Evolutionary conservation across 23 tunicate species (phyloP), one percentile per base, ranked within the genome.

Genomic region (Trididemnum nubilum): DNA sequence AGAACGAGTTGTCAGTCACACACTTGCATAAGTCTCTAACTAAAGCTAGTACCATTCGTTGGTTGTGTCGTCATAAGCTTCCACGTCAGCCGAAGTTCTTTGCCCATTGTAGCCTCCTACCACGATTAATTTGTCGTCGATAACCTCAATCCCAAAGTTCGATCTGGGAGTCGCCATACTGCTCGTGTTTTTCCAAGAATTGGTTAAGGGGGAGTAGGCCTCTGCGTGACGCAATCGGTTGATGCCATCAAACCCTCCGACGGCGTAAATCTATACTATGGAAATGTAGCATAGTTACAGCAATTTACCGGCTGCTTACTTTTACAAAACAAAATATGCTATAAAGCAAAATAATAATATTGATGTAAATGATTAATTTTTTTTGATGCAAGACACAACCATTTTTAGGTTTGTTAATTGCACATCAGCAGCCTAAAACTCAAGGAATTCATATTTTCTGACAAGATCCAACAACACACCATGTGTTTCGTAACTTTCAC

Each of bases 51-150:
- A 92, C 98, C 98, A 94, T 77, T 88, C 94, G 37, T 94, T 85
- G 1, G 94, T 72, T 32, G 94, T 70, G 76, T 81, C 94, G 35
- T 94, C 98, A 34, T 88, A 94, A 26, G 84, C 90, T 80, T 94
- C 98, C 0, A 94, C 98, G 54, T 94, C 90, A 25, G 89, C 73
- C 0, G 94, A 80, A 4, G 98, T 94, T 58, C 85, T 88, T 29
- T 77, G 85, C 0, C 98, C 98, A 74, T 94, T 94, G 73, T 82
- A 94, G 0, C 98, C 98, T 33, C 98, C 98, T 1, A 88, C 98
- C 34, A 84, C 98, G 0, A 94, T 49, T 29, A 94, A 35, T 60
- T 84, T 87, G 22, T 85, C 98, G 72, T 94, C 98, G 38, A 94
- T 76, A 19, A 88, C 94, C 36, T 94, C 94, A 27, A 94, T 94